Base-by-base conservation (phyloP, 2,797 vertebrate species). In the Cacajao melanocephalus region DNA sequence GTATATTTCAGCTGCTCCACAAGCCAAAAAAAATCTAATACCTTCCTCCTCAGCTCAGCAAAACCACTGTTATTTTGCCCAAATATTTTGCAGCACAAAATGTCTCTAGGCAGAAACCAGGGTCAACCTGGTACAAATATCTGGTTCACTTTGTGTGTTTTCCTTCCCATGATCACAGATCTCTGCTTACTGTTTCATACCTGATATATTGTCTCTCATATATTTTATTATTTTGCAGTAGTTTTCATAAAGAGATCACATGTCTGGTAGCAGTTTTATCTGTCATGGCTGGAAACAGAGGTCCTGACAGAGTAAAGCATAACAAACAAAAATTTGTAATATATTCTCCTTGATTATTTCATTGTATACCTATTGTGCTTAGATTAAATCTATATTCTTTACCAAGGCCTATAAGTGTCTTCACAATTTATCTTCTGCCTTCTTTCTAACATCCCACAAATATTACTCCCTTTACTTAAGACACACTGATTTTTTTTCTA, bases 91-190 rank as follows among this genome's bases (percentile, higher is more conserved):
- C 3, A 7, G 24, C 9, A 88, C 36, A 81, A 26, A 89, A 72
- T 24, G 1, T 61, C 9, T 39, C 52, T 30, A 39, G 39, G 36
- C 15, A 22, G 39, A 50, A 33, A 86, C 7, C 10, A 13, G 8
- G 12, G 44, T 5, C 7, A 33, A 33, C 20, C 0, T 19, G 9
- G 4, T 30, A 70, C 5, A 24, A 1, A 20, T 9, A 70, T 11
- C 20, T 19, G 24, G 15, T 28, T 78, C 4, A 36, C n/a, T 8
- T 50, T 22, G 1, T 10, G 19, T 46, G 9, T 76, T 64, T 81
- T 4, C 20, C 26, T 95, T 85, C 75, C 30, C 7, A 3, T 5
- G 8, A 22, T 84, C 13, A 78, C 7, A 2, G 6, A 50, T 19
- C 55, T 75, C n/a, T 70, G 30, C n/a, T 84, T 72, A 4, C 1